Evolutionary conservation across 1,140 invertebrate species (phyloP).

Genomic region (Onthophagus taurus): DNA sequence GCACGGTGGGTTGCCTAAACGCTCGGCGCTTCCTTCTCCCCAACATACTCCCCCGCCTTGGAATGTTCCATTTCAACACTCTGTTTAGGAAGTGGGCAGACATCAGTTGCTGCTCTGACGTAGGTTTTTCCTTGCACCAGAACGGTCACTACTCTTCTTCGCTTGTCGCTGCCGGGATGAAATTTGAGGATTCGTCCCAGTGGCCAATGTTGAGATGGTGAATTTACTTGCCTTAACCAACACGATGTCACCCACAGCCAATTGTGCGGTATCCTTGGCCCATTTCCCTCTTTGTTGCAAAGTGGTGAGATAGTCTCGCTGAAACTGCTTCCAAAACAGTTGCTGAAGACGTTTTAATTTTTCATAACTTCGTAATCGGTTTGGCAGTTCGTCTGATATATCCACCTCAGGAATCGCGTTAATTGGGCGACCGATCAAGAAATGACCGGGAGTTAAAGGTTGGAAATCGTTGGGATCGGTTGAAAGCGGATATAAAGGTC

Average conservation of each 20-base stretch:
- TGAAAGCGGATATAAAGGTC: background rate
- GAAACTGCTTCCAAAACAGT: background rate
- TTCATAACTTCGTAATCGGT: background rate
- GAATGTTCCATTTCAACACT: background rate
- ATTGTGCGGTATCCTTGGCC: background rate
- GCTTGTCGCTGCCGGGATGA: background rate
- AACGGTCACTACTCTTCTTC: background rate
- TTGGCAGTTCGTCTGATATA: background rate
- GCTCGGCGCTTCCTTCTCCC: too few species aligned
- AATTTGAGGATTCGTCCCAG: background rate
- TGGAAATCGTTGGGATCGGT: conserved; percentile 1
- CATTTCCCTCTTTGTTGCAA: background rate
- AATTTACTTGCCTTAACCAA: background rate
- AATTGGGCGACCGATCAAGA: too few species aligned
- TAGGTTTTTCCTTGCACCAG: background rate
- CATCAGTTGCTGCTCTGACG: background rate
- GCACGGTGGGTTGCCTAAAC: too few species aligned
- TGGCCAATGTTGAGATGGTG: conserved; percentile 4
- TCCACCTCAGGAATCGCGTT: background rate
- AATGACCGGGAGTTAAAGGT: background rate
- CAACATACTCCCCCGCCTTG: conserved; percentile 1
- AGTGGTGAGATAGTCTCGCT: background rate
- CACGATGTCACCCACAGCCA: background rate
- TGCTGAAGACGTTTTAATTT: background rate
- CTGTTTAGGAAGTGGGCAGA: background rate